phyloP scores from a whole-genome alignment of 2,888 invertebrate genomes.

The Sinodicranocentrus sp. region DNA sequence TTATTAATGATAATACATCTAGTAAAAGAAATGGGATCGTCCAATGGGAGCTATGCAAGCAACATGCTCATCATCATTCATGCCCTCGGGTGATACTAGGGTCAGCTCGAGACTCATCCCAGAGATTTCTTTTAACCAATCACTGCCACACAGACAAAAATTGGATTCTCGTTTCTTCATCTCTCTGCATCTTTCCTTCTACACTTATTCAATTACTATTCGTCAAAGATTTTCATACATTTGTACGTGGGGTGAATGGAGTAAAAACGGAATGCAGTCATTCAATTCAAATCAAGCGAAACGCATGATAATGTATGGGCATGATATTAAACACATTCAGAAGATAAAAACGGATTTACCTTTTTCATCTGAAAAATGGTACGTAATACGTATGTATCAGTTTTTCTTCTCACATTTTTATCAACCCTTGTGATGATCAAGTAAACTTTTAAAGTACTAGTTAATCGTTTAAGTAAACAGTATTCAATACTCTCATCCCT shows the following conservation, averaged over 20 bases:
- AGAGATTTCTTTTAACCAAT: conserved; percentile 55
- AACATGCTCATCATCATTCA: conserved; percentile 48
- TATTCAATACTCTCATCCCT: conserved; percentile 23
- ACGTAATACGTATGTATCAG: too few species aligned
- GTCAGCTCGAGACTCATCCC: conserved; percentile 63
- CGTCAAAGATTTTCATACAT: background rate
- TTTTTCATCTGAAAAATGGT: too few species aligned
- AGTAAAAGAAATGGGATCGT: conserved; percentile 51
- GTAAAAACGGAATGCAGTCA: too few species aligned
- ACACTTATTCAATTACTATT: background rate
- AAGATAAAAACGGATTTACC: too few species aligned
- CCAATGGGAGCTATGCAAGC: conserved; percentile 52
- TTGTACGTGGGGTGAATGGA: background rate
- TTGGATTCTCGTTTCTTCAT: conserved; percentile 30
- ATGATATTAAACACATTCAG: too few species aligned
- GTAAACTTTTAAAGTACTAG: too few species aligned
- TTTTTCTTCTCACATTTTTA: too few species aligned
- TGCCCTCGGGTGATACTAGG: conserved; percentile 61
- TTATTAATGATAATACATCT: conserved; percentile 72
- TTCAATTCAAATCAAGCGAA: too few species aligned
- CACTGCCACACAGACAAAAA: conserved; percentile 38
- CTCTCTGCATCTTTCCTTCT: conserved; percentile 21
- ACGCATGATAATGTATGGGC: too few species aligned
- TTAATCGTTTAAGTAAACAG: conserved; percentile 44
- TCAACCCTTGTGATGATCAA: too few species aligned